Percentiles rank a stretch among this genome's conserved stretches.
phyloP scores from a whole-genome alignment of 1,140 invertebrate species.

The Drosophila novamexicana region DNA sequence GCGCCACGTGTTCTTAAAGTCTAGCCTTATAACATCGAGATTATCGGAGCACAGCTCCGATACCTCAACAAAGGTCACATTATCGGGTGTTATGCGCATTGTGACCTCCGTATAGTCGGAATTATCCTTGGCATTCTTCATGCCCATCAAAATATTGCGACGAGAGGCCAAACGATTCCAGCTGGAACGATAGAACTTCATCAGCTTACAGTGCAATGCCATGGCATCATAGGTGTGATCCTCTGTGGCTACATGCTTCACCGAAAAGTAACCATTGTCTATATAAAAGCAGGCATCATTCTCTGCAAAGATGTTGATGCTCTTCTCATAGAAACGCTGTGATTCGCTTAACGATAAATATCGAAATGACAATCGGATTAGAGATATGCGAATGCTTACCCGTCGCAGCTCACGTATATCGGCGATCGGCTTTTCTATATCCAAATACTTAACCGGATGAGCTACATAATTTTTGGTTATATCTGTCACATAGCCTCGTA shows the following conservation, averaged over 20 bases:
- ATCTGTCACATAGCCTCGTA: slow-evolving; percentile 73
- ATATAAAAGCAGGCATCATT: slow-evolving; percentile 74
- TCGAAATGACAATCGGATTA: too few relatives aligned
- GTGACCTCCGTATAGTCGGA: slow-evolving; percentile 41
- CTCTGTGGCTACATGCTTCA: slow-evolving; percentile 72
- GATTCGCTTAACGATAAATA: neutral
- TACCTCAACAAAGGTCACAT: slow-evolving; percentile 67
- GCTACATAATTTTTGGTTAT: slow-evolving; percentile 40
- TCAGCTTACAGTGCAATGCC: slow-evolving; percentile 65
- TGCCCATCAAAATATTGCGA: slow-evolving; percentile 64
- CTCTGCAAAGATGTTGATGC: slow-evolving; percentile 74
- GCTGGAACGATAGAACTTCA: slow-evolving; percentile 65
- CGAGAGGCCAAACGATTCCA: slow-evolving; percentile 73
- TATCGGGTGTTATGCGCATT: slow-evolving; percentile 61
- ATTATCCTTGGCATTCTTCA: slow-evolving; percentile 58
- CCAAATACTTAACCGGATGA: slow-evolving; percentile 65
- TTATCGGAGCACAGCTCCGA: slow-evolving; percentile 71
- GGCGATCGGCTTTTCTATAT: slow-evolving; percentile 58
- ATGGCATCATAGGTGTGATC: slow-evolving; percentile 69
- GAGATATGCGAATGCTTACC: slow-evolving; percentile 17
- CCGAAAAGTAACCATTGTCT: slow-evolving; percentile 61
- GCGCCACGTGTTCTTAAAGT: slow-evolving; percentile 67
- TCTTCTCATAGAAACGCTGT: slow-evolving; percentile 58
- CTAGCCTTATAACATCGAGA: slow-evolving; percentile 54
- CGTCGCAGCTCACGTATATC: slow-evolving; percentile 64